Evolutionary conservation across 2,797 vertebrate genomes (phyloP).

Genomic region (Mionectes olivaceus): DNA sequence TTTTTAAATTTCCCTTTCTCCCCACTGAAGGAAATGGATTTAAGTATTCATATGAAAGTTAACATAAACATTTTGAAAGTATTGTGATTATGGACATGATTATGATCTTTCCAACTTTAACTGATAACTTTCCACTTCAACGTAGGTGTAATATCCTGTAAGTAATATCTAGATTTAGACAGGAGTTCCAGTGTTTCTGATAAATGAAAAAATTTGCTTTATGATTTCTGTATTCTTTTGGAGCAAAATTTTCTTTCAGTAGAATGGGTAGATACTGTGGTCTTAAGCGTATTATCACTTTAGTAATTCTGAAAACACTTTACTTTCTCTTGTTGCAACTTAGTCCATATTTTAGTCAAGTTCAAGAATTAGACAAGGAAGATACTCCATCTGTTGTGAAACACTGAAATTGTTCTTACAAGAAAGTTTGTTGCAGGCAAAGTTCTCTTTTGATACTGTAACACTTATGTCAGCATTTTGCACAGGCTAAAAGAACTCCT

Average conservation of each 20-base stretch:
- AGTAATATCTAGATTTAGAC: background rate
- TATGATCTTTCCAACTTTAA: background rate
- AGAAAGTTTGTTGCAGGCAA: background rate
- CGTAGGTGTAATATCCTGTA: background rate
- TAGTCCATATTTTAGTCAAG: background rate
- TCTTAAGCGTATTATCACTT: background rate
- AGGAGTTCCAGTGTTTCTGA: background rate
- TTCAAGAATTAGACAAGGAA: background rate
- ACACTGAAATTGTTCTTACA: background rate
- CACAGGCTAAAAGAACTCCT: background rate
- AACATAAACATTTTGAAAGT: background rate
- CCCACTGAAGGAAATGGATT: background rate
- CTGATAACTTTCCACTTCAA: background rate
- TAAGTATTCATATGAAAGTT: background rate
- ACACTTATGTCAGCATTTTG: background rate
- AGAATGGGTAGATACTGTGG: background rate
- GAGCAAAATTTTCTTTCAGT: background rate
- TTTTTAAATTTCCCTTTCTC: background rate
- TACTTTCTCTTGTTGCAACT: background rate
- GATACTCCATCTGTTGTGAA: conserved; percentile 3
- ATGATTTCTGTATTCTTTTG: background rate
- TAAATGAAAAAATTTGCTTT: background rate
- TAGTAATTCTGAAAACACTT: background rate
- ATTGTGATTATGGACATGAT: background rate
- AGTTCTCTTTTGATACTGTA: background rate